Base-by-base conservation (phyloP, 2,888 invertebrate species). In the Limenitis camilla region DNA sequence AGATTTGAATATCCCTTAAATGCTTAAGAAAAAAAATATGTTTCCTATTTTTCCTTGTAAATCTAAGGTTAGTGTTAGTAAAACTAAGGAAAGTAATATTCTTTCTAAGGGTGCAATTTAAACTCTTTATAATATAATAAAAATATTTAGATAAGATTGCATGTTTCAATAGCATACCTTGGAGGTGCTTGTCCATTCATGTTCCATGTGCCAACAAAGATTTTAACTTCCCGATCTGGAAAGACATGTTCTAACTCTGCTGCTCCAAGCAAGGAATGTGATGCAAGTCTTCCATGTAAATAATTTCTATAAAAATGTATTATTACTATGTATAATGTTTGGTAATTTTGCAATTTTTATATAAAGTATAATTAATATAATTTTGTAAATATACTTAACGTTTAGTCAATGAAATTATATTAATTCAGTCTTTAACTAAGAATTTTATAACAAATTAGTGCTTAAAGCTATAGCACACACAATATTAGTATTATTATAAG, bases 161-260 rank as follows among this genome's bases (percentile, higher is more conserved):
- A 36, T 42, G 5, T 36, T 54, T 8, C 42, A 46, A 41, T 5
- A 31, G 7, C 35, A 44, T 53, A 43, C 95, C 92, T 92, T 41
- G 94, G 94, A 40, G 94, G 93, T 61, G 90, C 89, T 71, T 97
- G 95, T 32, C 96, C 97, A 79, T 96, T 97, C 96, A 98, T 97
- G 75, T 98, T 98, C 97, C 98, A 98, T 28, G 96, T 95, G 5
- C 96, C 97, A 51, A 97, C 92, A 88, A 96, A 97, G 65, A 98
- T 91, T 60, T 92, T 93, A 0, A 97, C 90, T 79, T 95, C 94
- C 63, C 95, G 90, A 66, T 93, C 93, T 1, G 96, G 96, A 66
- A 98, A 91, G 40, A 95, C 93, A 74, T 95, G 92, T 65, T 94
- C 93, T 52, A 98, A 85, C 73, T 98, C 97, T 11, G 91, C 91